Conservation (phyloP, 2,797 vertebrate genomes). For the Anableps anableps region DNA sequence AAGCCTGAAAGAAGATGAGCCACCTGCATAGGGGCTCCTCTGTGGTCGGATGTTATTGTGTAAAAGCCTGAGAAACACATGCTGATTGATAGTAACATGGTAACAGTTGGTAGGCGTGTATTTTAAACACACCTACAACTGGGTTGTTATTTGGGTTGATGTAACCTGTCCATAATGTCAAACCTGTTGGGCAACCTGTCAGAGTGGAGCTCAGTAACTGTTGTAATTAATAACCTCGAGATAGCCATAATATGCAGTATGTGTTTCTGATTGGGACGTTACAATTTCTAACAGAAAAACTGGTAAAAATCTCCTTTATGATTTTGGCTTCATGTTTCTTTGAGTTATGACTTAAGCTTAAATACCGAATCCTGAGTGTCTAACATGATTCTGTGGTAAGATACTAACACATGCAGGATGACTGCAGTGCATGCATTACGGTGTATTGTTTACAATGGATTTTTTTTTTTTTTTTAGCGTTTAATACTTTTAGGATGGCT, state of each 20-base stretch:
- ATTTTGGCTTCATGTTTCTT: neutral
- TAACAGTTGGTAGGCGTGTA: constrained; percentile 32
- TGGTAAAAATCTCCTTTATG: constrained; percentile 5
- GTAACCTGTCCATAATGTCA: constrained; percentile 54
- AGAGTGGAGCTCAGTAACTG: constrained; percentile 23
- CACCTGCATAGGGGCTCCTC: too few relatives aligned
- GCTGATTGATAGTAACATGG: constrained; percentile 1
- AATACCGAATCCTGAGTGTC: neutral
- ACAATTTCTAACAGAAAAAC: constrained; percentile 7
- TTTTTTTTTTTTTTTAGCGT: neutral
- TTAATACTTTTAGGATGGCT: neutral
- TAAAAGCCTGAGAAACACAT: constrained; percentile 7
- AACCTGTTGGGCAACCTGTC: constrained; percentile 55
- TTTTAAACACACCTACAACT: neutral
- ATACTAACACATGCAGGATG: neutral
- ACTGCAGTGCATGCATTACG: neutral
- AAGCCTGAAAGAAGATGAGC: neutral
- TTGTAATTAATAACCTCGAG: constrained; percentile 13
- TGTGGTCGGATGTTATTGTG: neutral
- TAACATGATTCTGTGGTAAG: neutral
- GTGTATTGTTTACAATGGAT: neutral
- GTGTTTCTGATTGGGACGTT: constrained; percentile 2
- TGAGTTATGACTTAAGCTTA: neutral
- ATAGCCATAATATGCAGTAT: neutral
- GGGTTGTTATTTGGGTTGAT: constrained; percentile 29